Evolutionary conservation across 1,140 invertebrate species (phyloP).

Genomic region (Drosophila oshimai): DNA sequence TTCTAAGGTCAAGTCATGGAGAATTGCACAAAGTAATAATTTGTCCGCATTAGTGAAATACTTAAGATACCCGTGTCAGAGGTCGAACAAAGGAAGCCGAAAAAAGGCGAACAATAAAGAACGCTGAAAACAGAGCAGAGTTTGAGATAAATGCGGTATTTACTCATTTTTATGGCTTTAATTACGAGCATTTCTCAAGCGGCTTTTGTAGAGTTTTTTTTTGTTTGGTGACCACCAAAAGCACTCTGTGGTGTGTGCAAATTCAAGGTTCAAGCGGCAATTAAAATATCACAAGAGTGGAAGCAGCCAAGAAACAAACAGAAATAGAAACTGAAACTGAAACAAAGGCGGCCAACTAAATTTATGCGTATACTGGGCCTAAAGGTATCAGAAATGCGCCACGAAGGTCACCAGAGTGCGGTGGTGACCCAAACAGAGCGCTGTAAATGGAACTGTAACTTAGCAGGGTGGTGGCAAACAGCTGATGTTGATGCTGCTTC

Average conservation of each 20-base stretch:
- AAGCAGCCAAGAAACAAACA: constrained; percentile 30
- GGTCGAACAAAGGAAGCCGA: constrained; percentile 26
- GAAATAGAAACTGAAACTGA: constrained; percentile 31
- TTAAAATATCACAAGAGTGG: constrained; percentile 56
- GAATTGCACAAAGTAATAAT: constrained; percentile 45
- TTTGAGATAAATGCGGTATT: constrained; percentile 55
- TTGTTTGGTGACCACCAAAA: constrained; percentile 48
- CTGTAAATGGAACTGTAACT: constrained; percentile 2
- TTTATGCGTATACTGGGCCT: constrained; percentile 24
- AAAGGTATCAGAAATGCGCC: constrained; percentile 35
- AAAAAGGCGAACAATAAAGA: constrained; percentile 18
- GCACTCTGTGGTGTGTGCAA: constrained; percentile 60
- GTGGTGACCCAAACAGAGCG: not conserved
- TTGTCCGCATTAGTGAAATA: constrained; percentile 40
- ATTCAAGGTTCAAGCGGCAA: constrained; percentile 67
- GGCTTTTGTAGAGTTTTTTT: constrained; percentile 21
- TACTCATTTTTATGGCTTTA: constrained; percentile 68
- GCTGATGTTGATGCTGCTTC: constrained; percentile 18
- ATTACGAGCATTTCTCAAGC: constrained; percentile 70
- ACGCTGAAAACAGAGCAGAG: constrained; percentile 28
- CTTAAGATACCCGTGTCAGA: constrained; percentile 23
- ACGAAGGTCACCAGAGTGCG: constrained; percentile 51
- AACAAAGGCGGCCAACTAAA: constrained; percentile 37
- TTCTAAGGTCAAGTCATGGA: constrained; percentile 30
- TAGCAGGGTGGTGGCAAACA: not conserved